These are phyloP conservation scores for Poeciliopsis turneri DNA, from an alignment of 2,797 vertebrate species.

Conservation along the genomic window DNA sequence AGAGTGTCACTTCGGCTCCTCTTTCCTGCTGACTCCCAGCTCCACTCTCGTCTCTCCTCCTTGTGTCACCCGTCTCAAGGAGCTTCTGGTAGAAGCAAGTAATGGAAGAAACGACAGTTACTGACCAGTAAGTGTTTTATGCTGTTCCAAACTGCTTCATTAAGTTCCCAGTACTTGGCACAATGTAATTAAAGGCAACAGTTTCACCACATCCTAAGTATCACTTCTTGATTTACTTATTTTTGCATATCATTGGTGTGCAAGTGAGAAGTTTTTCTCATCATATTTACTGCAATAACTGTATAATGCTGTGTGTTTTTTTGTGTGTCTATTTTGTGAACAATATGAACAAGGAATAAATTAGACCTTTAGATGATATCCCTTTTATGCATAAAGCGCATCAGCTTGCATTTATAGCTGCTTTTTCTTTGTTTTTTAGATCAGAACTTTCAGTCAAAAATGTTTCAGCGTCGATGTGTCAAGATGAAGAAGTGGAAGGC, in stretches of 20 bases:
- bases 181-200: conserved; percentile 41
- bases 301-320: neutral
- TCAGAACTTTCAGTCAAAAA: conserved; percentile 7
- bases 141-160: conserved; percentile 22
- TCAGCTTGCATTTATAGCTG: neutral
- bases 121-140: conserved; percentile 73
- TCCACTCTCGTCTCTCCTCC: conserved; percentile 41
- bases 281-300: neutral
- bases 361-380: neutral
- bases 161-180: conserved; percentile 22
- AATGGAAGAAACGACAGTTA: conserved; percentile 69
- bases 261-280: neutral
- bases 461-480: conserved; percentile 9
- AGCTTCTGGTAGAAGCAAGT: conserved; percentile 46
- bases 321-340: neutral
- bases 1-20: conserved; percentile 64
- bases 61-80: conserved; percentile 46
- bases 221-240: neutral
- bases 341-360: neutral
- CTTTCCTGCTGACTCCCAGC: conserved; percentile 63
- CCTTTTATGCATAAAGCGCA: conserved; percentile 3
- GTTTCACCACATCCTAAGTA: conserved; percentile 31
- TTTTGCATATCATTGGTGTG: neutral
- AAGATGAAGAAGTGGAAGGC: conserved; percentile 23
- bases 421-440: conserved; percentile 47